These are phyloP conservation scores for Henricia sp. DNA, from an alignment of 53 echinoderm and acorn worm species.

Conservation along the genomic window DNA sequence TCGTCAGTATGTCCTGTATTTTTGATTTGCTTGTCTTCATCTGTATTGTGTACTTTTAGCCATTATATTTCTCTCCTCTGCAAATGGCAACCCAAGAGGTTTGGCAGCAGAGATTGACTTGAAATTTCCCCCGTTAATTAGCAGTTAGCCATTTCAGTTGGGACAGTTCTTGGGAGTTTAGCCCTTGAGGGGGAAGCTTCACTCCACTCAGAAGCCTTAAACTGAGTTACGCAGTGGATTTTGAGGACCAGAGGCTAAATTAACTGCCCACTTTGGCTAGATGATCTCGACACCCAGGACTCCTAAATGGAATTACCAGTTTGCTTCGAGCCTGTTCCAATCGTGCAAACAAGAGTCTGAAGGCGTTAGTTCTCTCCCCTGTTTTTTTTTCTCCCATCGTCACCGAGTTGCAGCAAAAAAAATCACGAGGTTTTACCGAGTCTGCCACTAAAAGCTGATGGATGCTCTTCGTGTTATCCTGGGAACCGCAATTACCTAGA, in stretches of 20 bases:
- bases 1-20: no score
- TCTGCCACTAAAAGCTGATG: slow-evolving; percentile 57
- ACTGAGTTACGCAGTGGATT: slow-evolving; percentile 35
- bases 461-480: slow-evolving; percentile 20
- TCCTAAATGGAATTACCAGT: slow-evolving; percentile 52
- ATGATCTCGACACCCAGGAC: slow-evolving; percentile 44
- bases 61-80: not conserved
- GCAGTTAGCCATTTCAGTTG: slow-evolving; percentile 37
- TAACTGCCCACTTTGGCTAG: slow-evolving; percentile 51
- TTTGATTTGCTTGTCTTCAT: no score
- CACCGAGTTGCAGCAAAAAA: slow-evolving; percentile 36
- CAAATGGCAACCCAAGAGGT: slow-evolving; percentile 16
- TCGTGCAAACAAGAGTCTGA: slow-evolving; percentile 14
- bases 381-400: slow-evolving; percentile 17
- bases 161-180: slow-evolving; percentile 13
- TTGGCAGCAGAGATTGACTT: slow-evolving; percentile 40
- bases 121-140: slow-evolving; percentile 58
- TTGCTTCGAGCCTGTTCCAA: slow-evolving; percentile 19
- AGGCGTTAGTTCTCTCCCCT: slow-evolving; percentile 22
- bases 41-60: not conserved
- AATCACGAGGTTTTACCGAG: slow-evolving; percentile 8
- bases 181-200: slow-evolving; percentile 20
- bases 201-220: slow-evolving; percentile 26
- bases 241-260: slow-evolving; percentile 43
- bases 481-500: slow-evolving; percentile 49